A percentile compares a stretch with the other conserved stretches of the same genome.
phyloP scores from a whole-genome alignment of 2,888 invertebrate species.

The Hirtodrosophila duncani region DNA sequence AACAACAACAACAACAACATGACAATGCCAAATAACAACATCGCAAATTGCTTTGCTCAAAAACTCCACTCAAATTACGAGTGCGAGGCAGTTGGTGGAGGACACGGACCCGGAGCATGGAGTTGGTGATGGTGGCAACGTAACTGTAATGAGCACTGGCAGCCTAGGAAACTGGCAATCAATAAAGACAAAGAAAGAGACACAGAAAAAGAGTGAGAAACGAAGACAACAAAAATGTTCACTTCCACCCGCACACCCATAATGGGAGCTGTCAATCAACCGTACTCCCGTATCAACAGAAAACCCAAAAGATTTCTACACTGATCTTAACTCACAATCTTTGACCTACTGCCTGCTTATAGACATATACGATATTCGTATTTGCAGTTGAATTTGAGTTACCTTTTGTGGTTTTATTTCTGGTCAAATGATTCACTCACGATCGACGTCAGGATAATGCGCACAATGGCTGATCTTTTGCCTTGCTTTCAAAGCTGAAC shows the following conservation, averaged over 20 bases:
- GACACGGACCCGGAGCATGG: constrained; percentile 6
- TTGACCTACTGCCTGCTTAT: constrained; percentile 55
- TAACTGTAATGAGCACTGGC: constrained; percentile 46
- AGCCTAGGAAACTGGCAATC: no score
- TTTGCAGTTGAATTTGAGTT: constrained; percentile 1
- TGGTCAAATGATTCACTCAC: constrained; percentile 67
- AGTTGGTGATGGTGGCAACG: constrained; percentile 2
- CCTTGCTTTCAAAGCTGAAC: constrained; percentile 58
- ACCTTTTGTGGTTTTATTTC: constrained; percentile 71
- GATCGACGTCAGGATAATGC: constrained; percentile 57
- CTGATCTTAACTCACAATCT: constrained; percentile 20
- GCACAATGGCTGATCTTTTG: constrained; percentile 12
- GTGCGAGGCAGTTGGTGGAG: background rate
- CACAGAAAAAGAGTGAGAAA: background rate
- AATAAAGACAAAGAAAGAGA: background rate
- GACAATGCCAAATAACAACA: constrained; percentile 30
- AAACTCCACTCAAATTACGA: constrained; percentile 58
- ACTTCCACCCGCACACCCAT: background rate
- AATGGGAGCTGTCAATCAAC: constrained; percentile 64
- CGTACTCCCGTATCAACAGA: constrained; percentile 39
- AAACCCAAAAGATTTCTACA: constrained; percentile 38
- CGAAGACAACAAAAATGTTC: background rate
- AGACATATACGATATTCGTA: constrained; percentile 3
- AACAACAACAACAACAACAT: background rate
- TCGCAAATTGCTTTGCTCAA: constrained; percentile 61